These are phyloP conservation scores for Synodontis membranacea DNA, from an alignment of 2,113 vertebrate species.

Conservation along the genomic window DNA sequence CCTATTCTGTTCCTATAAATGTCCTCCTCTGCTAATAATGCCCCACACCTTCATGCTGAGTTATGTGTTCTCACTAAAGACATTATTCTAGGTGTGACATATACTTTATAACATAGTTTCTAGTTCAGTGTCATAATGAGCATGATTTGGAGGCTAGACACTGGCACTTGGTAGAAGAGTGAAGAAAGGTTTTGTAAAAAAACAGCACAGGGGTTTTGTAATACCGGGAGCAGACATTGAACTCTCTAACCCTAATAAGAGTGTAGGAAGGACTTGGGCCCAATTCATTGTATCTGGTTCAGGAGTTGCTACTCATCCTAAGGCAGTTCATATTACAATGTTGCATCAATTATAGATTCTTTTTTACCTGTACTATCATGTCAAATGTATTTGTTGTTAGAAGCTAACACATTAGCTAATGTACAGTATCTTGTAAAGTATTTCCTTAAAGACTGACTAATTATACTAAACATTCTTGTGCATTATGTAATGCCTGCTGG, in stretches of 20 bases:
- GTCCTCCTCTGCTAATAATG: constrained; percentile 15
- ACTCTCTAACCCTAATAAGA: background rate
- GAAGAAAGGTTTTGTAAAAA: background rate
- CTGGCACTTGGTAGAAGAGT: background rate
- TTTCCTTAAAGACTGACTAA: background rate
- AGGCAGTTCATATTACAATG: background rate
- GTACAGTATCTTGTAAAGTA: background rate
- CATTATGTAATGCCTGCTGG: background rate
- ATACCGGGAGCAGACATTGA: background rate
- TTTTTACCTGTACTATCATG: background rate
- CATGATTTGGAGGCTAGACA: constrained; percentile 29
- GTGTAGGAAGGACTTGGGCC: background rate
- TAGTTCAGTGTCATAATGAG: background rate
- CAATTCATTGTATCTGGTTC: constrained; percentile 30
- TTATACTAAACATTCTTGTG: background rate
- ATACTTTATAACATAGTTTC: background rate
- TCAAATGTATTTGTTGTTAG: background rate
- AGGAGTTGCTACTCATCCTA: background rate
- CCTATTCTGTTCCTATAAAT: constrained; percentile 23
- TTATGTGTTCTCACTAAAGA: constrained; percentile 23
- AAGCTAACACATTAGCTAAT: background rate
- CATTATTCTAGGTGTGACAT: background rate
- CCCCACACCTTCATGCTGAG: constrained; percentile 26
- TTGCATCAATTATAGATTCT: background rate
- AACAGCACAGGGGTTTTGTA: background rate